phyloP scores from a whole-genome alignment of 2,797 vertebrate genomes.

The Channallabes apus region DNA sequence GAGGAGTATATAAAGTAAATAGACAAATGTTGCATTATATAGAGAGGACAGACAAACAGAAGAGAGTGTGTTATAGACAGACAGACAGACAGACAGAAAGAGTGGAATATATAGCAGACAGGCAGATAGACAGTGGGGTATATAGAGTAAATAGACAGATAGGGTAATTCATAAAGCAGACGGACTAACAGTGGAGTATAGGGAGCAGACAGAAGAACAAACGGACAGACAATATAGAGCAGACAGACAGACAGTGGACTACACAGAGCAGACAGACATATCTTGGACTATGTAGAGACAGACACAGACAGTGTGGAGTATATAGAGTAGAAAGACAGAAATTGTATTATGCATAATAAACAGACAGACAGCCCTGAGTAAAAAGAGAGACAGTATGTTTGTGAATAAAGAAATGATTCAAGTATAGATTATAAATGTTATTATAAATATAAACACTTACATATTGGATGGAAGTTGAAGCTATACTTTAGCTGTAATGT shows the following conservation, averaged over 20 bases:
- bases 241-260: background rate
- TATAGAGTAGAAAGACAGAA: background rate
- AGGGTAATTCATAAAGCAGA: background rate
- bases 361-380: background rate
- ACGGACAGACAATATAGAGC: background rate
- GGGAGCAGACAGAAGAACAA: background rate
- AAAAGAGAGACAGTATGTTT: background rate
- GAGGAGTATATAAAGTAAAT: background rate
- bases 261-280: background rate
- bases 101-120: background rate
- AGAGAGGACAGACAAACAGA: background rate
- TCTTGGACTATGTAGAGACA: background rate
- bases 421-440: background rate
- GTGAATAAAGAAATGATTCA: background rate
- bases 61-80: background rate
- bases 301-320: background rate
- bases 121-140: background rate
- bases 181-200: background rate
- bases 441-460: conserved; percentile 7
- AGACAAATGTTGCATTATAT: background rate
- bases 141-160: background rate
- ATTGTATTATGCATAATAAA: background rate
- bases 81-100: background rate
- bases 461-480: background rate
- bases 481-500: background rate